Evolutionary conservation across 2,797 vertebrate species (phyloP).

Genomic region (Coendou prehensilis): DNA sequence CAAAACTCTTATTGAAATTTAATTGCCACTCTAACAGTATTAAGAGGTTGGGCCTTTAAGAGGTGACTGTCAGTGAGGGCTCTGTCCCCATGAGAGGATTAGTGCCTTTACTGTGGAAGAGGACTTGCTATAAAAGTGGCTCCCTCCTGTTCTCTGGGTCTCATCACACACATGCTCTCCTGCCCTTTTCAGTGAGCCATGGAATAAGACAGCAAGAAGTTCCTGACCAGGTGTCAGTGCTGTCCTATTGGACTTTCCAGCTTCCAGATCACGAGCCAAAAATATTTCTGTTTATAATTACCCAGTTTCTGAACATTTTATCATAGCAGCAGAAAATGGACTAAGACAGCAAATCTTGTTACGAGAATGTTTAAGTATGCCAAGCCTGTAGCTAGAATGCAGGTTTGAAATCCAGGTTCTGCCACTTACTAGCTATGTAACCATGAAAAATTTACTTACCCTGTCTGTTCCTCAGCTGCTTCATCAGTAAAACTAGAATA

Average conservation of each 20-base stretch:
- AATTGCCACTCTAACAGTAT: not conserved
- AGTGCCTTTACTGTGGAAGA: not conserved
- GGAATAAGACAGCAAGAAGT: not conserved
- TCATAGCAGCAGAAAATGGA: not conserved
- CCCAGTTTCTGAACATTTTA: not conserved
- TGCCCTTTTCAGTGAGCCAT: not conserved
- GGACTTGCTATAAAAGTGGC: not conserved
- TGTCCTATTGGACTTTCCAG: not conserved
- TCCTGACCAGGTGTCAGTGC: not conserved
- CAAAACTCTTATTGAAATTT: not conserved
- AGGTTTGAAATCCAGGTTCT: not conserved
- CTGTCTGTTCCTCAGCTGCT: not conserved
- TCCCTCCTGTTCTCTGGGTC: not conserved
- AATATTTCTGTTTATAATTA: not conserved
- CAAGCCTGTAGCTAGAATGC: not conserved
- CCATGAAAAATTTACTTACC: not conserved
- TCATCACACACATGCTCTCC: not conserved
- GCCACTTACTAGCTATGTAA: not conserved
- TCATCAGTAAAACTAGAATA: conserved; percentile 29
- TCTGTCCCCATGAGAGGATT: not conserved
- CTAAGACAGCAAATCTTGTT: not conserved
- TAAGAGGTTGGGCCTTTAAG: not conserved
- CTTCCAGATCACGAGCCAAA: not conserved
- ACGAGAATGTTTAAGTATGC: not conserved
- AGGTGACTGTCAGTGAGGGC: not conserved